Base-by-base conservation (phyloP, 2,113 vertebrate species). In the Clinocottus analis region DNA sequence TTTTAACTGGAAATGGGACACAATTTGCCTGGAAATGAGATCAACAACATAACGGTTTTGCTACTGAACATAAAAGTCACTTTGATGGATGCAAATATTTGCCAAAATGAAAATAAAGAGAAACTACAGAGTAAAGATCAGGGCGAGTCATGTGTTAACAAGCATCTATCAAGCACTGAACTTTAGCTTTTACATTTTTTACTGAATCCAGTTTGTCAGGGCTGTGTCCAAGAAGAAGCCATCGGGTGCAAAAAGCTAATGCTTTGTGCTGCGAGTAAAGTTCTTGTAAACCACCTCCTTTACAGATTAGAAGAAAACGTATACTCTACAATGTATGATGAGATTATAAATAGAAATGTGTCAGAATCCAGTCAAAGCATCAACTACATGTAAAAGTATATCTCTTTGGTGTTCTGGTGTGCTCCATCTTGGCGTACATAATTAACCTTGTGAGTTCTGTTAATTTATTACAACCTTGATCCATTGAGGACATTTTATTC, bases 31-130 rank as follows among this genome's bases (percentile, higher is more conserved):
- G 3, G 11, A 62, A 74, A 71, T 76, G 16, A 72, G 10, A 35
- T 25, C 7, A 81, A 53, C 74, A 59, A 49, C 71, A 85, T 79
- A 85, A 80, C 84, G 45, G 79, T 62, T 80, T 60, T 75, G 21
- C 13, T 43, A 9, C 78, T 72, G 25, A n/a, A n/a, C n/a, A n/a
- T n/a, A n/a, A n/a, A n/a, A 56, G 4, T 4, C 13, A 10, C 27
- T 31, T 41, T n/a, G 9, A 21, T 41, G 9, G 14, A 3, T 56
- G 12, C n/a, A 68, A 11, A 25, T 55, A 19, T 78, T 45, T 55
- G 13, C 17, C 4, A 0, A 49, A n/a, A 21, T 31, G 10, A 35
- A 64, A 64, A 16, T 8, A 21, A 41, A 55, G 9, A 45, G 13
- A 63, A 33, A 51, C 21, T 16, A 25, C 23, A 33, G 14, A 56